Percentiles rank a stretch among this genome's conserved stretches.
Evolutionary conservation across 1,140 invertebrate species (phyloP).

Genomic region (Andricus grossulariae): DNA sequence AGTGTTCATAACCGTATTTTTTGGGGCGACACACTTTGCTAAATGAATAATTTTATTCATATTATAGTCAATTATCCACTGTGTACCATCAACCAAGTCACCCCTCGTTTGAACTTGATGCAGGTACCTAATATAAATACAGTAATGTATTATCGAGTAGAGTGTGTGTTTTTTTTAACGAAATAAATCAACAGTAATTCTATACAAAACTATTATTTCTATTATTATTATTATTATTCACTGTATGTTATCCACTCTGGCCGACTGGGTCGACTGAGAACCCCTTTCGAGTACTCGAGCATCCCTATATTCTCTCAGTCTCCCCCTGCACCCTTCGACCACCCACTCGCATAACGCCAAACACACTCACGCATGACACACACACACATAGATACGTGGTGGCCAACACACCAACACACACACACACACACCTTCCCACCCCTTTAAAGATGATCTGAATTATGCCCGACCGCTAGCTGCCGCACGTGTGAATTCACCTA

Average conservation of each 20-base stretch:
- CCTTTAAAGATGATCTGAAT: slow-evolving; percentile 69
- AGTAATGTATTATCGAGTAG: no score
- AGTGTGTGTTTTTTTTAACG: no score
- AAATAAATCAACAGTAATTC: no score
- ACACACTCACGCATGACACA: slow-evolving; percentile 37
- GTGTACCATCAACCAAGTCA: no score
- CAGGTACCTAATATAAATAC: no score
- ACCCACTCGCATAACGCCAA: slow-evolving; percentile 50
- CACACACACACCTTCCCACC: slow-evolving; percentile 37
- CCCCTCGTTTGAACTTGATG: no score
- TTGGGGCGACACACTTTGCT: no score
- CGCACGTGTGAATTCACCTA: slow-evolving; percentile 66
- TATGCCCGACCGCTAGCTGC: slow-evolving; percentile 62
- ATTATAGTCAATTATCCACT: no score
- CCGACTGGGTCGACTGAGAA: slow-evolving; percentile 44
- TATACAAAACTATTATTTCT: no score
- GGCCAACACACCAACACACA: slow-evolving; percentile 33
- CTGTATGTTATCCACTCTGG: neutral
- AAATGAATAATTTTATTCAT: no score
- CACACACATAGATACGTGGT: slow-evolving; percentile 31
- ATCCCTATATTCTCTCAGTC: slow-evolving; percentile 35
- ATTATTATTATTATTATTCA: neutral
- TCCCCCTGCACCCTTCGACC: slow-evolving; percentile 46
- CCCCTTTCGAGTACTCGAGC: slow-evolving; percentile 45
- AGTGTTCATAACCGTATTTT: no score